Conservation (phyloP, 2,113 vertebrate species). For the Oreochromis spilurus region DNA sequence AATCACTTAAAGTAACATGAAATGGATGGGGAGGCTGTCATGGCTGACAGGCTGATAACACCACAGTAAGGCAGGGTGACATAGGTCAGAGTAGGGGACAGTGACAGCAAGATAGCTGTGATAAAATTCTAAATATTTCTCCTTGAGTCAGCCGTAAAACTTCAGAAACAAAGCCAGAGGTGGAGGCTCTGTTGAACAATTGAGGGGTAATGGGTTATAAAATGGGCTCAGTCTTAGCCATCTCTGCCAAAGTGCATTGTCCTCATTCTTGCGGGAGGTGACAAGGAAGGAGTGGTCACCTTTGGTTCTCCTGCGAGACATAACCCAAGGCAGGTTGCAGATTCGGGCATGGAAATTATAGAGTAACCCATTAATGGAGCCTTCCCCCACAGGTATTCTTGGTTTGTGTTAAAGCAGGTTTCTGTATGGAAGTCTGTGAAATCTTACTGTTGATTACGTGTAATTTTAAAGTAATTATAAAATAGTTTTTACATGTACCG, state of each 20-base stretch:
- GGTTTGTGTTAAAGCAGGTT: not conserved
- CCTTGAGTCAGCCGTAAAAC: slow-evolving; percentile 31
- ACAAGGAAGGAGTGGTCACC: slow-evolving; percentile 5
- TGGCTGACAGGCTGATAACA: slow-evolving; percentile 14
- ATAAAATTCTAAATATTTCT: slow-evolving; percentile 38
- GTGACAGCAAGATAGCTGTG: not conserved
- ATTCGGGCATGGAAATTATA: slow-evolving; percentile 49
- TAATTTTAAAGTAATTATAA: not conserved
- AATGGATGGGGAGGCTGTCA: not conserved
- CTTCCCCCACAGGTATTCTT: not conserved
- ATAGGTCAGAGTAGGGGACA: not conserved
- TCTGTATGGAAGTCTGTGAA: not conserved
- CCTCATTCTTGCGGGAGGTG: slow-evolving; percentile 11
- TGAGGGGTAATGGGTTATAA: slow-evolving; percentile 43
- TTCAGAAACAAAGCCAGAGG: not conserved
- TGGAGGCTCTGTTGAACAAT: slow-evolving; percentile 5
- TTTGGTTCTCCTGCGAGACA: slow-evolving; percentile 44
- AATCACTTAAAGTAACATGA: slow-evolving; percentile 13
- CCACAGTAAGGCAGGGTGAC: not conserved
- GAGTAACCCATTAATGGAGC: slow-evolving; percentile 14
- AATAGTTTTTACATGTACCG: not conserved
- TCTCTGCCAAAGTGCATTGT: slow-evolving; percentile 12
- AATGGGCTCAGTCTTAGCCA: not conserved
- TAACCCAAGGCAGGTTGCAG: slow-evolving; percentile 45
- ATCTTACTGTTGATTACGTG: not conserved